phyloP scores from a whole-genome alignment of 2,888 invertebrate genomes.

The Machimus atricapillus region DNA sequence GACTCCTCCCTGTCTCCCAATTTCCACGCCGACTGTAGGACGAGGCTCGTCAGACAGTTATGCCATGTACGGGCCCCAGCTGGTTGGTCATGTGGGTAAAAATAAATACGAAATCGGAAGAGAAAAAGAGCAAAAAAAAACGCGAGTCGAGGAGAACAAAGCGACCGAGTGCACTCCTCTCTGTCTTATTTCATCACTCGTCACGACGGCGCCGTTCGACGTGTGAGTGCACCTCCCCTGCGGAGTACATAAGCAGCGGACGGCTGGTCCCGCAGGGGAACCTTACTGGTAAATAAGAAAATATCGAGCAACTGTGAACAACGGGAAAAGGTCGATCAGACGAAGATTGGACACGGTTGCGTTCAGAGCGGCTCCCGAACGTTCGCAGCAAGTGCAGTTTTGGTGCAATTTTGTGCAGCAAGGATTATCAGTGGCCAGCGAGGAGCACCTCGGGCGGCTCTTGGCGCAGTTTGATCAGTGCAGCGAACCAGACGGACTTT shows the following conservation, averaged over 20 bases:
- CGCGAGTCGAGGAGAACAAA: neutral
- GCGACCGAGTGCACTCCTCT: neutral
- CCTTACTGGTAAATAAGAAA: neutral
- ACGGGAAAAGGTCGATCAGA: constrained; percentile 39
- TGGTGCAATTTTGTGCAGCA: neutral
- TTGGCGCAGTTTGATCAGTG: neutral
- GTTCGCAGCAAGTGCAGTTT: constrained; percentile 5
- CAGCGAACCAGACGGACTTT: neutral
- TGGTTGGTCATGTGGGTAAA: constrained; percentile 23
- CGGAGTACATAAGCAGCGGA: neutral
- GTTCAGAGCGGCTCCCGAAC: constrained; percentile 23
- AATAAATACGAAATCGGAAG: neutral
- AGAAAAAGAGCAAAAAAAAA: neutral
- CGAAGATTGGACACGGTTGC: constrained; percentile 43
- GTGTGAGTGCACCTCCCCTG: neutral
- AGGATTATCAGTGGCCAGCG: neutral
- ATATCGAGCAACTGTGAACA: constrained; percentile 17
- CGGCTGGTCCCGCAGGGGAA: neutral
- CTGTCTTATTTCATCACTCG: neutral
- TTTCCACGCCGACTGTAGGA: neutral
- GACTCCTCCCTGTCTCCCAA: neutral
- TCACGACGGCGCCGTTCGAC: neutral
- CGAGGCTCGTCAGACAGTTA: neutral
- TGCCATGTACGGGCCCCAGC: constrained; percentile 23
- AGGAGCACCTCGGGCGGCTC: neutral